Percentiles rank a stretch among this genome's conserved stretches.
Evolutionary conservation across 2,797 vertebrate genomes (phyloP).

Genomic region (Graptemys geographica): DNA sequence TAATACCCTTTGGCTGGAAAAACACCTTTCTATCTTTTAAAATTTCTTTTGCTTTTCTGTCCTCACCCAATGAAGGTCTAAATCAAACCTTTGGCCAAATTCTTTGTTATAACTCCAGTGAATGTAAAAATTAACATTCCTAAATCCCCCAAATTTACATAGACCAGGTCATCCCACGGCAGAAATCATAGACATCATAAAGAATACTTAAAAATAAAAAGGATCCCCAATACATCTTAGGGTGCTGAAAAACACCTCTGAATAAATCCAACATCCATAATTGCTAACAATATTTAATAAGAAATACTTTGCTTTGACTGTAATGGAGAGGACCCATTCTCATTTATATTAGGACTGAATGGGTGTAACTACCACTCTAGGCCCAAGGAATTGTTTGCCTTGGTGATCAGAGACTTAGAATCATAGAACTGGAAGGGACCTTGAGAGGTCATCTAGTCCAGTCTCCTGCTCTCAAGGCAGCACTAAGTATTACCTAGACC

Average conservation of each 20-base stretch:
- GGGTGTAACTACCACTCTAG: accelerated
- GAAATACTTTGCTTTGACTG: accelerated
- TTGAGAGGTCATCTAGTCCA: no score
- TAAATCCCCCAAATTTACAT: neutral
- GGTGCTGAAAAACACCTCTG: neutral
- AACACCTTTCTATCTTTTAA: neutral
- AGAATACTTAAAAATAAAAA: neutral
- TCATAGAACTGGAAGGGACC: no score
- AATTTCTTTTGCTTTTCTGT: accelerated
- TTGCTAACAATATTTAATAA: accelerated
- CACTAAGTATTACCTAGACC: no score
- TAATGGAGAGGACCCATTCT: accelerated
- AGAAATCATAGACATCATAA: accelerated
- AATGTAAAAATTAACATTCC: neutral
- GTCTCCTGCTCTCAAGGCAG: no score
- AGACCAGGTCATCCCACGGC: neutral
- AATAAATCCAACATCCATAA: accelerated
- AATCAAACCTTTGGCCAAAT: no score
- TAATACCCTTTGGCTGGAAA: neutral
- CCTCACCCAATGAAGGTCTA: neutral
- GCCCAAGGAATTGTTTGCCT: neutral
- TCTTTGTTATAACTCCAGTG: accelerated
- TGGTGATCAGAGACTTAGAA: neutral
- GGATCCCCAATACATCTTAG: neutral
- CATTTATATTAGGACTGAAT: neutral